phyloP scores from a whole-genome alignment of 2,888 invertebrate genomes.

The Rhorus exstirpatorius region DNA sequence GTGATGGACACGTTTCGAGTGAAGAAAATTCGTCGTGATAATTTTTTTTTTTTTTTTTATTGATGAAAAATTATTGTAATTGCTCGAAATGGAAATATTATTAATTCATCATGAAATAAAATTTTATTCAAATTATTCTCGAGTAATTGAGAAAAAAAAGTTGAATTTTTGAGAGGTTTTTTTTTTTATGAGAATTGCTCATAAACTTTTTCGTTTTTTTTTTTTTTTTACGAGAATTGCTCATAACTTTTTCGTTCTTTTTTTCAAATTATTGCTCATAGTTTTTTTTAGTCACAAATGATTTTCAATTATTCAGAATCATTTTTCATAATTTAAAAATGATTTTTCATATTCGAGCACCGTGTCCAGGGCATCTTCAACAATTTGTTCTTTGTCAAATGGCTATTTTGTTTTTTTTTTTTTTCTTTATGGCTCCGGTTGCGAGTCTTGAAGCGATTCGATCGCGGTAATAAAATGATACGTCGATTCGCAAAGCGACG shows the following conservation, averaged over 20 bases:
- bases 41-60: neutral
- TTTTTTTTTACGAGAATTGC: neutral
- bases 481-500: slow-evolving; percentile 17
- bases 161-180: too few species aligned
- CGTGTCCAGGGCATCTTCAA: neutral
- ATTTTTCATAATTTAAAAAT: too few species aligned
- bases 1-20: neutral
- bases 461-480: neutral
- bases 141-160: neutral
- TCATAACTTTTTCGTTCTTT: too few species aligned
- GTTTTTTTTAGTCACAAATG: too few species aligned
- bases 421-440: neutral
- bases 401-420: too few species aligned
- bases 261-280: too few species aligned
- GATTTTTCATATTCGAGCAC: too few species aligned
- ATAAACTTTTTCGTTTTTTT: neutral
- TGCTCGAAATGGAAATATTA: too few species aligned
- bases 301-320: too few species aligned
- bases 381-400: slow-evolving; percentile 3
- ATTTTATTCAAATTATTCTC: neutral
- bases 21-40: neutral
- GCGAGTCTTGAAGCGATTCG: slow-evolving; percentile 30
- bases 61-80: too few species aligned
- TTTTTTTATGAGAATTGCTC: too few species aligned
- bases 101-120: too few species aligned